Base-by-base conservation (phyloP, 1,140 invertebrate genomes). In the Drosophila truncata region DNA sequence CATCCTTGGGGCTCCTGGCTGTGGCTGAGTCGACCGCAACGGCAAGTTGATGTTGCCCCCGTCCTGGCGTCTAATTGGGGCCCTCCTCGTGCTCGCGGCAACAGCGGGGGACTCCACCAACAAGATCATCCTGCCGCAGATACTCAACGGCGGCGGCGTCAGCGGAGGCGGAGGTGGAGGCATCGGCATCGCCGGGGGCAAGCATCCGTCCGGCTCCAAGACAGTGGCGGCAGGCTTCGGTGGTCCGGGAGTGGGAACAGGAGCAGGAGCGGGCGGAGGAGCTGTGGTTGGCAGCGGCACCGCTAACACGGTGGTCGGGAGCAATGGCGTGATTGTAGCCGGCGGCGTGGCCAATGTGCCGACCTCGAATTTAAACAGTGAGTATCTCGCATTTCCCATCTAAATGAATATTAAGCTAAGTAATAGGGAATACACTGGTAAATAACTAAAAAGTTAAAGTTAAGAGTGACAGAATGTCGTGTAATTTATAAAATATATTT, bases 1-100 rank as follows among this genome's bases (percentile, higher is more conserved):
- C 65, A 75, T 64, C 70, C 59, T 73, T 82, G 76, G 74, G 62
- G 66, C 66, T 86, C 70, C 77, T 83, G 71, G 80, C 76, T 74
- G 67, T 59, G 75, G 72, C 60, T 54, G 57, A 33, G 67, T 59
- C 64, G 55, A 66, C 73, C 55, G 65, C 44, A 82, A 91, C 83
- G 70, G 91, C 80, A 87, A 92, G 91, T 90, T 92, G 91, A 92
- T 92, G 91, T 92, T 92, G 91, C 91, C 78, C 70, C 80, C 81
- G 61, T 90, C 85, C 74, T 92, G 91, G 91, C 86, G 78, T 83
- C 59, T 91, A 86, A 90, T 92, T 87, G 87, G 91, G 76, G 91
- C 88, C 91, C 91, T 92, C 88, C 91, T 92, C 54, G 80, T 92
- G 91, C 91, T 92, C 41, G 81, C 84, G 80, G 91, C 88, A 72